Base-by-base conservation (phyloP, 2,888 invertebrate genomes). In the Ashinkailepas kermadecensis region DNA sequence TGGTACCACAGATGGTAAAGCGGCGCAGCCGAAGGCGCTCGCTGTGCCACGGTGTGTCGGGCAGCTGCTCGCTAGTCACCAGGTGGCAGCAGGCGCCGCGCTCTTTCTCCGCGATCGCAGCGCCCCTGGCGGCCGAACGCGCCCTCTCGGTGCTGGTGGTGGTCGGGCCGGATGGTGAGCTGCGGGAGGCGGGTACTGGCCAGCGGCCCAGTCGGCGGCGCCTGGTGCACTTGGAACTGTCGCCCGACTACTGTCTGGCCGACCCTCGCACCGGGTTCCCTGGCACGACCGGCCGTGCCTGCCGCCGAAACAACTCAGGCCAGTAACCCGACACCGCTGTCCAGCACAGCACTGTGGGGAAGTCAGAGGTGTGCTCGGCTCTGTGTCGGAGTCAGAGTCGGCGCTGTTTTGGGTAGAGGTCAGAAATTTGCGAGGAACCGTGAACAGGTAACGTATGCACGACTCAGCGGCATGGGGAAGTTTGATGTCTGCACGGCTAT, bases 1-100 rank as follows among this genome's bases (percentile, higher is more conserved):
- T 13, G n/a, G n/a, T n/a, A n/a, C n/a, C 39, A 39, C 82, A 82
- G 83, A 59, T 58, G 81, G 81, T 23, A 82, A 83, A 65, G 80
- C 81, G 64, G 65, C 80, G 67, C 80, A 81, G 70, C 81, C 81
- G 13, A 81, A 81, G 64, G 70, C 82, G 13, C n/a, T 80, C 25
- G 82, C 81, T 10, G 13, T 54, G 23, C 67, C 65, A 12, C 74
- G 65, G 10, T 59, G 81, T 7, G 80, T 81, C 56, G n/a, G 79
- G 58, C 81, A 82, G 18, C 79, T 78, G 78, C 65, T 83, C 74
- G 81, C 11, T 79, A 8, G 79, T 57, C 67, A 54, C 78, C 64
- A 54, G 81, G 79, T 39, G 78, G 79, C 21, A 57, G 78, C 23
- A 79, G 15, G 7, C 79, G 81, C 25, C 64, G 64, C 6, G 62